Base-by-base conservation (phyloP, 2,797 vertebrate species). In the Rhabdomys pumilio region DNA sequence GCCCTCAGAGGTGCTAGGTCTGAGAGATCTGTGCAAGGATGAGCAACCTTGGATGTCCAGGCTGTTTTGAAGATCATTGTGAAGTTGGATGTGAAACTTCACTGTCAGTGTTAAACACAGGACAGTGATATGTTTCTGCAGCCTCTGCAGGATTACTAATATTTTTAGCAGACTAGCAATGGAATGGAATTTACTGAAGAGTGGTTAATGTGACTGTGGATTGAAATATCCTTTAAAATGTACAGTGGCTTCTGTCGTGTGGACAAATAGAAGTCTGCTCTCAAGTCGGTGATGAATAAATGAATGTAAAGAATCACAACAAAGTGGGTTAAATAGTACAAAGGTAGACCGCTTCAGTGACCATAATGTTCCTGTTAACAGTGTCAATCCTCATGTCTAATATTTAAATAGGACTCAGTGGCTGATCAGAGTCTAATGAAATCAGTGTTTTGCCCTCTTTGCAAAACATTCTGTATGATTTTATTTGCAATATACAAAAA, bases 181-280 rank as follows among this genome's bases (percentile, higher is more conserved):
- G 72, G 12, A 84, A 91, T 79, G 34, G 69, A 13, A 80, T 73
- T 94, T 96, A 91, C 79, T 89, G 63, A 87, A 50, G 3, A 57
- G 29, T 72, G 14, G 61, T 31, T 77, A 86, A 55, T 31, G 12
- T 73, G 59, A 92, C 63, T 47, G 10, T 91, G 20, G 5, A 55
- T 75, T 69, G 73, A 83, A 72, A 14, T 12, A 65, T 59, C 76
- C 7, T 57, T 73, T 69, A 47, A 19, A 65, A 15, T 80, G 20
- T 53, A 6, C 41, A 85, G 34, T 41, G 63, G 2, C 76, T 44
- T 69, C 38, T 0, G 84, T 38, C 3, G 8, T 53, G 31, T 31
- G 55, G 65, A 13, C 6, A 75, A 77, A 55, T 3, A 82, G 59
- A 75, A 92, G 6, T 7, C 29, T 93, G 50, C 80, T 95, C 47